Conservation (phyloP, 1,140 invertebrate genomes). For the Physella acuta region DNA sequence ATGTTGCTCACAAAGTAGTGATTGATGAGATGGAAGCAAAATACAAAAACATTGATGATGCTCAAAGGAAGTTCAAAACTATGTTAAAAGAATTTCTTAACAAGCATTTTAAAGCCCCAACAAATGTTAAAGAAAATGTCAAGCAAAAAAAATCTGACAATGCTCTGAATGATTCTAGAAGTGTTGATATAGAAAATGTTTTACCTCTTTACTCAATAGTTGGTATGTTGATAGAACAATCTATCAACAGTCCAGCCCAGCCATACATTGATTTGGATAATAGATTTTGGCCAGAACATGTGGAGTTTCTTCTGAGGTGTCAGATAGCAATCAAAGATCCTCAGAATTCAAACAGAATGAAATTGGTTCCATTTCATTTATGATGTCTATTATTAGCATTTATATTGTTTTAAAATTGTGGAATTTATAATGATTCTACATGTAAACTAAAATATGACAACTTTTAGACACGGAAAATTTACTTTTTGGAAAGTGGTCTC, state of each 20-base stretch:
- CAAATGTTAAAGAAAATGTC: no score
- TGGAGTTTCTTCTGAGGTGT: conserved; percentile 38
- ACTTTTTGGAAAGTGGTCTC: no score
- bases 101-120: conserved; percentile 32
- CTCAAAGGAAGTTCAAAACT: conserved; percentile 18
- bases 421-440: no score
- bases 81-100: conserved; percentile 25
- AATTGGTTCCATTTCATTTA: conserved; percentile 41
- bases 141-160: conserved; percentile 5
- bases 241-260: conserved; percentile 36
- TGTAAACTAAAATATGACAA: no score
- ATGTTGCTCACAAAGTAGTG: no score
- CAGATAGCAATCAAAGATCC: conserved; percentile 38
- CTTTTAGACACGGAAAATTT: no score
- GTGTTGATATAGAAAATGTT: conserved; percentile 16
- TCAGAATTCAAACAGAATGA: conserved; percentile 36
- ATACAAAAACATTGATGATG: not conserved
- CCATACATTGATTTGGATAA: conserved; percentile 36
- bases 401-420: no score
- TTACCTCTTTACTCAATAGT: conserved; percentile 29
- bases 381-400: no score
- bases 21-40: no score
- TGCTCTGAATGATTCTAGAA: not conserved
- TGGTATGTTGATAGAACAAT: conserved; percentile 36
- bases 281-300: conserved; percentile 37